phyloP scores from a whole-genome alignment of 2,797 vertebrate species.

The Anas bahamensis region DNA sequence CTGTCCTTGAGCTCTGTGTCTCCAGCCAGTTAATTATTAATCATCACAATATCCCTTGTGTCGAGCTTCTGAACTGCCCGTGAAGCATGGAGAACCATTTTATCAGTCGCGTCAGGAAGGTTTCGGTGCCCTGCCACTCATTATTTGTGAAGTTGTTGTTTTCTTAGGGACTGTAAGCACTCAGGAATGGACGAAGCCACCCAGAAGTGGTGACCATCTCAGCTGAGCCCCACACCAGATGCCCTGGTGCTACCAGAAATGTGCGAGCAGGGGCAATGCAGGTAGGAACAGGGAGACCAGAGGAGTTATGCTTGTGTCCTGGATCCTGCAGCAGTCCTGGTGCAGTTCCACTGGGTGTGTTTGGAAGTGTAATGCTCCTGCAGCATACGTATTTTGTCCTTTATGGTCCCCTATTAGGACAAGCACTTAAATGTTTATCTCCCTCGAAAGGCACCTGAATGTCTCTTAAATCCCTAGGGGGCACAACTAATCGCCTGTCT shows the following conservation, averaged over 20 bases:
- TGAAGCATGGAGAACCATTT: not conserved
- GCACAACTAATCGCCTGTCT: not conserved
- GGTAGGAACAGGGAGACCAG: not conserved
- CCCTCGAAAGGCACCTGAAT: not conserved
- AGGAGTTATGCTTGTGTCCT: not conserved
- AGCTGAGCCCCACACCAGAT: not conserved
- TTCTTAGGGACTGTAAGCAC: not conserved
- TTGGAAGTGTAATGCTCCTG: not conserved
- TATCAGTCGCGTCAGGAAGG: not conserved
- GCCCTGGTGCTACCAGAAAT: not conserved
- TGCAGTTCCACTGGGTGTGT: not conserved
- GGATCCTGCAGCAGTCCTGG: not conserved
- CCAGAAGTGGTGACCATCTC: not conserved
- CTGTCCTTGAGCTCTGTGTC: conserved; percentile 26
- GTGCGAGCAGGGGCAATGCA: not conserved
- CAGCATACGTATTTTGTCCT: not conserved
- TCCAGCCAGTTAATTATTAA: conserved; percentile 57
- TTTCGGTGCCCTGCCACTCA: not conserved
- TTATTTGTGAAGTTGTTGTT: not conserved
- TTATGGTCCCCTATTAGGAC: not conserved
- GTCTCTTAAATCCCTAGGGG: not conserved
- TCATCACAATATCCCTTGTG: not conserved
- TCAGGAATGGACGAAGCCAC: not conserved
- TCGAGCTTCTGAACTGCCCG: not conserved
- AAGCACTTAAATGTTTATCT: not conserved